These are phyloP conservation scores for Caenorhabditis auriculariae DNA, from an alignment of 2,888 invertebrate genomes.

Conservation along the genomic window DNA sequence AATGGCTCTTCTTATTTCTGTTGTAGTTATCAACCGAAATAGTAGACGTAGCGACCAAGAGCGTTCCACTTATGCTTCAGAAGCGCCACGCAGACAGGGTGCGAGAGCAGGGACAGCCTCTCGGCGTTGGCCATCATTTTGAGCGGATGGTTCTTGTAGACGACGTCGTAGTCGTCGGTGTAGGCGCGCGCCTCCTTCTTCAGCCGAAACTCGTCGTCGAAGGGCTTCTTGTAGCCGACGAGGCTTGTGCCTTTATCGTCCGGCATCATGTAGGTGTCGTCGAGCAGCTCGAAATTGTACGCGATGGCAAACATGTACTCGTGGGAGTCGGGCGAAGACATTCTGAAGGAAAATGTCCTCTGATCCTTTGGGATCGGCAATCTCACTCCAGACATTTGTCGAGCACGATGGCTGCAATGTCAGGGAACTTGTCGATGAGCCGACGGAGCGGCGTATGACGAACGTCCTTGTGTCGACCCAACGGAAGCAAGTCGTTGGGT, in stretches of 20 bases:
- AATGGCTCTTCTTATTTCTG: not conserved
- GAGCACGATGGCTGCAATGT: conserved; percentile 53
- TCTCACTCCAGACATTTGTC: conserved; percentile 38
- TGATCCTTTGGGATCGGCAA: not conserved
- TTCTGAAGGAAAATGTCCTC: too few species aligned
- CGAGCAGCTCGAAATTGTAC: conserved; percentile 68
- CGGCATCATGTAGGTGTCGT: conserved; percentile 65
- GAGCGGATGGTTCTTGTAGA: conserved; percentile 66
- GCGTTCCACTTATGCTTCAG: conserved; percentile 68
- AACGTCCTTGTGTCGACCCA: conserved; percentile 7
- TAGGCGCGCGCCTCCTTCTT: conserved; percentile 61
- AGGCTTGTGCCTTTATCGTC: conserved; percentile 13
- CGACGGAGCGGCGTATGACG: conserved; percentile 67
- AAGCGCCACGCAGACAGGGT: conserved; percentile 67
- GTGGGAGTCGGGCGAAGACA: too few species aligned
- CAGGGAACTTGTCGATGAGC: conserved; percentile 68
- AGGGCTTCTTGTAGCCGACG: conserved; percentile 10
- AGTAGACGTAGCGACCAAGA: conserved; percentile 67
- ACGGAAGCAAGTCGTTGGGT: conserved; percentile 12
- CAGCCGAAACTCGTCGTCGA: conserved; percentile 60
- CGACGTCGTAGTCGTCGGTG: conserved; percentile 61
- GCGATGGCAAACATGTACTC: conserved; percentile 51
- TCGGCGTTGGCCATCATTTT: conserved; percentile 65
- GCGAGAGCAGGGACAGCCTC: conserved; percentile 66
- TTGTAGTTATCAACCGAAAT: too few species aligned